Evolutionary conservation across 1,140 invertebrate species (phyloP), one percentile per base, ranked within the genome.

Genomic region (Coenobita brevimanus): DNA sequence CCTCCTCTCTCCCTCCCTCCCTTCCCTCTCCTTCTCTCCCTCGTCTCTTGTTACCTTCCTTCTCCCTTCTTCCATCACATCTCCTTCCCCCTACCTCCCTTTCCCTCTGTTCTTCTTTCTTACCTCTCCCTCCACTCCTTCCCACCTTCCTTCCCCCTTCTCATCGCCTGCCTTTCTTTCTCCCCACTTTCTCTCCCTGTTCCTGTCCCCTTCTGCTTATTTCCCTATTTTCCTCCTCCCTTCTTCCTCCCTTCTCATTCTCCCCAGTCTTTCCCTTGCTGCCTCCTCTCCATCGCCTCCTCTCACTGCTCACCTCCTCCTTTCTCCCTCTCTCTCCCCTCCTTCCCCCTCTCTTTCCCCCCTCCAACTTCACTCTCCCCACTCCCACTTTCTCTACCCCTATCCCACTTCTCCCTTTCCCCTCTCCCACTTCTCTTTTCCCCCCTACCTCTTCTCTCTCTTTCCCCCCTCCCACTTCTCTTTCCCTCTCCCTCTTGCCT

Each of bases 321-420:
- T 75, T 60, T 43, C 10, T 69, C 64, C 71, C 30, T 38, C 82
- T 30, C 43, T 69, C 38, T 67, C 3, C 60, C 46, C 33, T 54
- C 41, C 30, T 79, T 89, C 46, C 41, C 24, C 82, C 33, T 75
- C 71, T 43, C 10, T 69, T 50, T 80, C 30, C 27, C 82, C n/a
- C 43, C 60, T 30, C 57, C 3, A 88, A 30, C 41, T 17, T 87
- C 33, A 62, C 71, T 43, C 10, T 69, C 64, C 71, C 30, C 27
- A n/a, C 82, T 30, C 43, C 60, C 38, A 54, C 3, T 80, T 30
- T 57, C 38, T 60, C 30, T 79, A 88, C 46, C 41, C 24, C 82
- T 24, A 62, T 60, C 27, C 10, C 54, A 43, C 71, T 27, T 38
- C 82, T 30, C 43, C 60, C 38, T 67, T 2, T 80, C 46, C 33